Conservation (phyloP, 2,797 vertebrate species). For the Sebastes dallii region DNA sequence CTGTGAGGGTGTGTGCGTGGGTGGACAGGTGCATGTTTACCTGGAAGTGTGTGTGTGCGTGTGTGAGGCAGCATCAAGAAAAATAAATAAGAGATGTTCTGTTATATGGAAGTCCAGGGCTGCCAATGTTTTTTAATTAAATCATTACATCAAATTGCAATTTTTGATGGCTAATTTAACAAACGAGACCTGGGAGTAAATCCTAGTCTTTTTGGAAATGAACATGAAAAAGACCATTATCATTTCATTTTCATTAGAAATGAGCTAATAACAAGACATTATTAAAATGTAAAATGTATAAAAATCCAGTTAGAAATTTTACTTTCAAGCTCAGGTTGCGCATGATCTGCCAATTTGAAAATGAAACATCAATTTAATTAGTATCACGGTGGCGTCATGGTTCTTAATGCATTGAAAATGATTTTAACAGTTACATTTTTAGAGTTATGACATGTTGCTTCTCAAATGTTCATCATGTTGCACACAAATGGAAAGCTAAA, state of each 20-base stretch:
- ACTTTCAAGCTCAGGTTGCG: not conserved
- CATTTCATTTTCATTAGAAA: not conserved
- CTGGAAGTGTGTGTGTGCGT: not conserved
- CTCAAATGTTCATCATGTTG: not conserved
- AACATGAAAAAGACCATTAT: not conserved
- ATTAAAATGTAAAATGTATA: not conserved
- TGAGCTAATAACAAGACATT: not conserved
- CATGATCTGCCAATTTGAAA: no score
- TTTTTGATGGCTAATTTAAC: not conserved
- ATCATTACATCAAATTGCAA: not conserved
- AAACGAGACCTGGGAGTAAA: not conserved
- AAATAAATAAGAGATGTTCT: not conserved
- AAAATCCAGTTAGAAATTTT: not conserved
- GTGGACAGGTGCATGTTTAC: slow-evolving; percentile 2
- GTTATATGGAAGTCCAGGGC: not conserved
- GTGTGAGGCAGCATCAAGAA: not conserved
- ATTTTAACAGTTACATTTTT: not conserved
- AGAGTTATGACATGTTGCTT: not conserved
- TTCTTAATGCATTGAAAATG: not conserved
- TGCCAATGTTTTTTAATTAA: not conserved
- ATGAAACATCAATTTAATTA: not conserved
- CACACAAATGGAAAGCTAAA: no score
- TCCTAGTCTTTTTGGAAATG: not conserved
- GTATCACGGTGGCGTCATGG: not conserved
- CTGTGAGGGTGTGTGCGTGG: not conserved